Evolutionary conservation across 2,113 vertebrate genomes (phyloP).

Genomic region (Limnothrissa miodon): DNA sequence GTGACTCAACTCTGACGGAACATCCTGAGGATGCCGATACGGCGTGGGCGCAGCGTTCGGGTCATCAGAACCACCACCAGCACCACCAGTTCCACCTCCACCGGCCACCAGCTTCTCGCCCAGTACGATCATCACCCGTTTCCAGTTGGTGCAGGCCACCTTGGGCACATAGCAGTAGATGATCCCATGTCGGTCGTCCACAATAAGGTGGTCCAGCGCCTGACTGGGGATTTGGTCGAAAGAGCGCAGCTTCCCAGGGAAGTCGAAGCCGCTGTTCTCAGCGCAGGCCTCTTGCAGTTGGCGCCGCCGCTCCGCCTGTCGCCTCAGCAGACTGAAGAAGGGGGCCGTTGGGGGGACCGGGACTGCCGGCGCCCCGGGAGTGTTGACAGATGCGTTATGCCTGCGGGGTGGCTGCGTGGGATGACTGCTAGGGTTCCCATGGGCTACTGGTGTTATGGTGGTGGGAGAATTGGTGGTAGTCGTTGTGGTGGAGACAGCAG

Average conservation of each 20-base stretch:
- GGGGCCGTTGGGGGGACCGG: neutral
- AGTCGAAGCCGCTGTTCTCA: slow-evolving; percentile 69
- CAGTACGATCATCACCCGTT: slow-evolving; percentile 90
- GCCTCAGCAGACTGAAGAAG: neutral
- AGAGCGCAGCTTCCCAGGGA: slow-evolving; percentile 71
- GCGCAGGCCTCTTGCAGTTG: slow-evolving; percentile 77
- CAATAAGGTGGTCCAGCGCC: slow-evolving; percentile 76
- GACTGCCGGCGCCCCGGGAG: neutral
- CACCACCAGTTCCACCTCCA: neutral
- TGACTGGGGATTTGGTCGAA: slow-evolving; percentile 84
- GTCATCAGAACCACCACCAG: neutral
- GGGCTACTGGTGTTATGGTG: neutral
- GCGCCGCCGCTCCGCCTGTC: slow-evolving; percentile 77
- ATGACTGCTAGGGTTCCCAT: neutral
- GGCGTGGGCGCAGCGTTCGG: slow-evolving; percentile 36
- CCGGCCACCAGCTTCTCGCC: slow-evolving; percentile 68
- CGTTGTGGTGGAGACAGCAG: neutral
- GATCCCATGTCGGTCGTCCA: slow-evolving; percentile 88
- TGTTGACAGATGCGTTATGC: slow-evolving; percentile 14
- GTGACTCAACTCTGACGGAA: slow-evolving; percentile 84
- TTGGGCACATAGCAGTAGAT: slow-evolving; percentile 96
- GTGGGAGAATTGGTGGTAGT: neutral
- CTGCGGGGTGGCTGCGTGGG: neutral
- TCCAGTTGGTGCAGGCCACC: slow-evolving; percentile 96
- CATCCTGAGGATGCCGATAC: slow-evolving; percentile 70